Base-by-base conservation (phyloP, 2,797 vertebrate genomes). In the Galago senegalensis region DNA sequence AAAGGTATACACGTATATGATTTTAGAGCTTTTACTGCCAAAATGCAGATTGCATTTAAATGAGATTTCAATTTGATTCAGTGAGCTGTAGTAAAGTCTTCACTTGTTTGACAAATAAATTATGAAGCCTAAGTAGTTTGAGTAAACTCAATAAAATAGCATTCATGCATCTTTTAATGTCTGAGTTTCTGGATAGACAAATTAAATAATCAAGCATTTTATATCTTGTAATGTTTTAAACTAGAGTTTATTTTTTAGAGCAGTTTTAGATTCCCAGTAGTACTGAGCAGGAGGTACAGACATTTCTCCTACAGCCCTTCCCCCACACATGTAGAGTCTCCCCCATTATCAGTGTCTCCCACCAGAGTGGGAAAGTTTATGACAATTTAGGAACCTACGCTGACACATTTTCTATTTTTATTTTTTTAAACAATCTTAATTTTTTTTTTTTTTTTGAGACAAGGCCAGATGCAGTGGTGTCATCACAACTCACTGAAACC, bases 91-190 rank as follows among this genome's bases (percentile, higher is more conserved):
- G 53, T 86, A 67, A 97, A 96, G 16, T 88, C 53, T 95, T 46
- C 3, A 40, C 31, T 94, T 94, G 49, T 87, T 94, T 96, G 61
- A 93, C 72, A 97, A 96, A 93, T 87, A 83, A 86, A 95, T 67
- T n/a, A 67, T n/a, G n/a, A 67, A 67, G 65, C 17, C 7, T n/a
- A 67, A 67, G 65, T 67, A 67, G 63, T 67, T 67, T 67, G 65
- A 67, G n/a, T 67, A 67, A 17, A 67, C n/a, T 67, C 31, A 1
- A 67, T n/a, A 67, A n/a, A n/a, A n/a, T 67, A n/a, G 31, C 31
- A n/a, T 67, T n/a, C 31, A n/a, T 65, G 27, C 13, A 80, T 49
- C 17, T 2, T 75, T 73, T 89, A 27, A 6, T n/a, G n/a, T 67
- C 65, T 67, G 12, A 82, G 11, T 73, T 87, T 89, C 65, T 34